Evolutionary conservation across 2,113 vertebrate genomes (phyloP), one percentile per base, ranked within the genome.

Genomic region (Microcebus griseorufus): DNA sequence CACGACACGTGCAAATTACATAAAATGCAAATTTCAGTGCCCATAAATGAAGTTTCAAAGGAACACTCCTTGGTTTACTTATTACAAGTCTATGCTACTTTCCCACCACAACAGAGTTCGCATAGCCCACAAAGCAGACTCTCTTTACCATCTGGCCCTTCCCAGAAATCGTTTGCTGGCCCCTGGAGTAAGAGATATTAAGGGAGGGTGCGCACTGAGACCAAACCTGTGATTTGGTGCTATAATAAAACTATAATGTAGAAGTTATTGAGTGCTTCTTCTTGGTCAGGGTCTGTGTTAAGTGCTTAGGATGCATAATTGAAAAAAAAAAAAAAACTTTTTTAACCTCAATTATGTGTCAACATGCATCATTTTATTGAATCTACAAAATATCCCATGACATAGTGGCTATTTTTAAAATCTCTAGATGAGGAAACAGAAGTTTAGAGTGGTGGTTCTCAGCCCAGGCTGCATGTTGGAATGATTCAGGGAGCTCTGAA

Each of bases 61-160:
- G 14, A 37, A 16, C 32, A 0, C 0, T 9, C 23, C 6, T 17
- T 16, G 23, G 37, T 29, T 58, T 3, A 27, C 0, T 25, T 18
- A 3, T 1, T 1, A 48, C 48, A 48, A 48, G 8, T 18, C 73
- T 7, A 10, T 0, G 67, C 6, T 20, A 27, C 12, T 22, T 81
- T 37, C 65, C 17, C 1, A 3, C 5, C 11, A 39, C 5, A 5
- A 23, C 34, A n/a, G 76, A 53, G n/a, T 32, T 64, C 2, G 0
- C 6, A 10, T 1, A 22, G 65, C 58, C 39, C 42, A 3, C 3
- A 1, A 70, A 60, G 53, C n/a, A 86, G 75, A 20, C 32, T 12
- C 5, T 25, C 45, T 64, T 67, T 42, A 45, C 60, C 32, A n/a
- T 45, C 73, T 78, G 72, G 62, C 22, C 86, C 53, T 83, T 88